Percentiles rank a stretch among this genome's conserved stretches.
Evolutionary conservation across 2,113 vertebrate genomes (phyloP).

Genomic region (Vicugna pacos): DNA sequence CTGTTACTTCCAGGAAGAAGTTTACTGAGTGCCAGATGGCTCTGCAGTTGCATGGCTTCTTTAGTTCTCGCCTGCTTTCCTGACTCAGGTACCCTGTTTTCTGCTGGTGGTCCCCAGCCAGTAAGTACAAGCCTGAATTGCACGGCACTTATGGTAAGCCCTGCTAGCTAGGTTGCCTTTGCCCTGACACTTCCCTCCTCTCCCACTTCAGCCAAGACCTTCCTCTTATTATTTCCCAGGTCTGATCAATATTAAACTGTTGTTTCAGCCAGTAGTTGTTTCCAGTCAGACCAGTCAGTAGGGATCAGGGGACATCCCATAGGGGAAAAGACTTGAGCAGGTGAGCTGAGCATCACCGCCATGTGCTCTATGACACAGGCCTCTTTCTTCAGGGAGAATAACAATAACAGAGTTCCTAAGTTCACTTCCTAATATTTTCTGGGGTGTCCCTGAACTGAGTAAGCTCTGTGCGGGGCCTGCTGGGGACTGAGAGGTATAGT

Average conservation of each 20-base stretch:
- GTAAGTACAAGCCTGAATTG: neutral
- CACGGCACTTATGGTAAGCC: neutral
- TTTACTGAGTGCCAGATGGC: neutral
- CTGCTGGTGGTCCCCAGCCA: neutral
- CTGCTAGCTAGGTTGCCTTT: neutral
- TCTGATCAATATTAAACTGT: neutral
- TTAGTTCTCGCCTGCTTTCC: neutral
- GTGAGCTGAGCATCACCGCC: neutral
- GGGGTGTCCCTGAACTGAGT: slow-evolving; percentile 6
- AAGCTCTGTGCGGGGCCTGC: neutral
- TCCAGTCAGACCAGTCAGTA: neutral
- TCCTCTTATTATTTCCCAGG: neutral
- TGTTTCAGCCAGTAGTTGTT: neutral
- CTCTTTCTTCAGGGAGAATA: neutral
- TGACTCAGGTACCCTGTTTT: neutral
- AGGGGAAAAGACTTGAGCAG: neutral
- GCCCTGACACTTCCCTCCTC: neutral
- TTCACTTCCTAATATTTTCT: slow-evolving; percentile 19
- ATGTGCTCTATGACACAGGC: neutral
- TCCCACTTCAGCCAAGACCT: neutral
- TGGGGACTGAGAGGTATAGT: neutral
- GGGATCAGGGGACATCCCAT: neutral
- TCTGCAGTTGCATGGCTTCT: neutral
- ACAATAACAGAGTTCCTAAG: neutral
- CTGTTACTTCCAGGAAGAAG: neutral